Base-by-base conservation (phyloP, 2,113 vertebrate species). In the Sphaerodactylus townsendi region DNA sequence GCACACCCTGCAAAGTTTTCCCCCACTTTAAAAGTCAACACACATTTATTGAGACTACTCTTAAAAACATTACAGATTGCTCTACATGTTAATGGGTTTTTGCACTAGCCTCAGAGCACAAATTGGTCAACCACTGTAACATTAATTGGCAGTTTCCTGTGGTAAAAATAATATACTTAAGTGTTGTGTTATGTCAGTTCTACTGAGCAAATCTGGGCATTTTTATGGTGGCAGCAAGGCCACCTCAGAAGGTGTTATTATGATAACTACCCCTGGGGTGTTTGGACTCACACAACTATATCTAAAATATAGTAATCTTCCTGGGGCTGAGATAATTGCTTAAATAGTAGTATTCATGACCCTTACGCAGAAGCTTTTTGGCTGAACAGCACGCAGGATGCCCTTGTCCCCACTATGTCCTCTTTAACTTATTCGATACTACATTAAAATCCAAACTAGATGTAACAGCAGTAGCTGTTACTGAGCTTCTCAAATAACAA, bases 231-330 rank as follows among this genome's bases (percentile, higher is more conserved):
- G 69, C 78, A 81, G 53, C 77, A 85, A 89, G 77, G 77, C 35
- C 75, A 91, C 91, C 91, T 93, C 84, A 93, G 87, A 88, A 94
- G 89, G 88, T 94, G 77, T 93, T 93, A 93, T 88, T 74, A 94
- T 77, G 82, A 85, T 92, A 92, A 93, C 78, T 89, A 71, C 75
- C 84, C 46, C 88, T 65, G 84, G 84, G 79, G 90, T 93, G 68
- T 64, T 88, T 84, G 74, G 81, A 91, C 88, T 75, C 81, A 92
- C 87, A 88, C 62, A 88, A 72, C 69, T 94, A 59, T 87, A 88
- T 93, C 85, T 94, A 89, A 86, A 82, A 89, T 76, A 15, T 85
- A 90, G 91, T 84, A 91, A 79, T 90, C 87, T 91, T 88, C 94
- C 91, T 84, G 81, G 87, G 84, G 88, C 83, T 91, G 88, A 91